These are phyloP conservation scores for Heliothis virescens DNA, from an alignment of 1,140 invertebrate genomes.

Conservation along the genomic window DNA sequence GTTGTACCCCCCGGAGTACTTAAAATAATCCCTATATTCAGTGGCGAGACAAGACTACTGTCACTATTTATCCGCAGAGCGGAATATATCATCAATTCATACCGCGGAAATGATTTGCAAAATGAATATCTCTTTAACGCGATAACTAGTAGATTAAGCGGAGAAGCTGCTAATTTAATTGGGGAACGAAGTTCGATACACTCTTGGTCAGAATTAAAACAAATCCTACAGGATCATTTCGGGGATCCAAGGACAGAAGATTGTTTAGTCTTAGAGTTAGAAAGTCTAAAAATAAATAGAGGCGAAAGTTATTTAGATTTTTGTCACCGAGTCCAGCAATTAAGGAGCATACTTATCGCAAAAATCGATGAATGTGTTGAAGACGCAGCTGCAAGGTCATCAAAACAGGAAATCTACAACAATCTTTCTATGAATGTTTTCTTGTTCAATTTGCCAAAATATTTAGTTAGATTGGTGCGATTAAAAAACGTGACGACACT, in stretches of 20 bases:
- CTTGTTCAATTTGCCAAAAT: too few relatives aligned
- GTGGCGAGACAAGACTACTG: not conserved
- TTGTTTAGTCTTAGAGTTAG: constrained; percentile 48
- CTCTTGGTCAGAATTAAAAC: not conserved
- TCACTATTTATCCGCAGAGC: not conserved
- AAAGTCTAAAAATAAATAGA: constrained; percentile 44
- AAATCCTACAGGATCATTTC: constrained; percentile 36
- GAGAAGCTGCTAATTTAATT: not conserved
- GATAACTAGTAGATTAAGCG: not conserved
- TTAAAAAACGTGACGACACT: too few relatives aligned
- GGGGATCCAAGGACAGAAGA: constrained; percentile 48
- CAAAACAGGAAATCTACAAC: not conserved
- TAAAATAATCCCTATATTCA: not conserved
- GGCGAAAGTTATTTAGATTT: constrained; percentile 53
- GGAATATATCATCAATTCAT: not conserved
- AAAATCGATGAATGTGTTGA: constrained; percentile 33
- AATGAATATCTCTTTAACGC: constrained; percentile 5
- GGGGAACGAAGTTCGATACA: not conserved
- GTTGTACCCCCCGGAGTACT: not conserved
- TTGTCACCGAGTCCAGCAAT: constrained; percentile 51
- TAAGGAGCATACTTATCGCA: constrained; percentile 47
- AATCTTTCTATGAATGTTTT: constrained; percentile 1
- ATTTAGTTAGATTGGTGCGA: too few relatives aligned
- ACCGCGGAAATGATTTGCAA: not conserved
- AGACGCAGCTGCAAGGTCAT: not conserved